Conservation (phyloP, 2,888 invertebrate species). For the Heliconius hortense region DNA sequence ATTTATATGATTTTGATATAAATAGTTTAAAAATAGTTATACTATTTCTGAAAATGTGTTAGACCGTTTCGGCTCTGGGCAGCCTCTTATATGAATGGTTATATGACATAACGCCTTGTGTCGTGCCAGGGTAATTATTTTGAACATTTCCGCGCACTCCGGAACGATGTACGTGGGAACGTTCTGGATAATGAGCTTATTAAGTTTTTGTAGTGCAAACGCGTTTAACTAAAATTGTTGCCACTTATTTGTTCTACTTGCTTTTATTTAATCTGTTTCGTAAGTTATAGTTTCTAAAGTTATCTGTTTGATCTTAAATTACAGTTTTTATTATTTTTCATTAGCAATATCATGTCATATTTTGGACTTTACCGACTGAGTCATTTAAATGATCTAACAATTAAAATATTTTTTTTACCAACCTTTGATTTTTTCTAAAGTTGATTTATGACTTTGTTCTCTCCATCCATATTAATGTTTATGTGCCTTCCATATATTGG, state of each 20-base stretch:
- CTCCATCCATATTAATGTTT: no score
- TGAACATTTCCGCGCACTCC: slow-evolving; percentile 55
- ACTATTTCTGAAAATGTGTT: not conserved
- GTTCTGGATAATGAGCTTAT: slow-evolving; percentile 50
- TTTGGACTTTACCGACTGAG: not conserved
- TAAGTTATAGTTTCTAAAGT: not conserved
- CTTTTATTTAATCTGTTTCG: slow-evolving; percentile 11
- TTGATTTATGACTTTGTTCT: no score
- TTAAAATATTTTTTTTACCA: no score
- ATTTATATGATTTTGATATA: not conserved
- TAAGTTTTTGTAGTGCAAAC: slow-evolving; percentile 42
- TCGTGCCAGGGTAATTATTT: slow-evolving; percentile 43
- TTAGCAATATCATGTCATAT: not conserved
- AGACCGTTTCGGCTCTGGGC: not conserved
- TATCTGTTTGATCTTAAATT: not conserved
- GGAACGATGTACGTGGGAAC: slow-evolving; percentile 64
- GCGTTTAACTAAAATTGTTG: slow-evolving; percentile 33
- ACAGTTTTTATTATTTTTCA: not conserved
- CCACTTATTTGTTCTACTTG: slow-evolving; percentile 29
- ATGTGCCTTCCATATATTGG: no score
- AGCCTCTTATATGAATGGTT: slow-evolving; percentile 27
- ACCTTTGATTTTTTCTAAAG: no score
- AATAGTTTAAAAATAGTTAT: not conserved
- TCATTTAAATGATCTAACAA: no score
- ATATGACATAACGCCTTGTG: slow-evolving; percentile 36